Base-by-base conservation (phyloP, 2,888 invertebrate species). In the Ceratothoa steindachneri region DNA sequence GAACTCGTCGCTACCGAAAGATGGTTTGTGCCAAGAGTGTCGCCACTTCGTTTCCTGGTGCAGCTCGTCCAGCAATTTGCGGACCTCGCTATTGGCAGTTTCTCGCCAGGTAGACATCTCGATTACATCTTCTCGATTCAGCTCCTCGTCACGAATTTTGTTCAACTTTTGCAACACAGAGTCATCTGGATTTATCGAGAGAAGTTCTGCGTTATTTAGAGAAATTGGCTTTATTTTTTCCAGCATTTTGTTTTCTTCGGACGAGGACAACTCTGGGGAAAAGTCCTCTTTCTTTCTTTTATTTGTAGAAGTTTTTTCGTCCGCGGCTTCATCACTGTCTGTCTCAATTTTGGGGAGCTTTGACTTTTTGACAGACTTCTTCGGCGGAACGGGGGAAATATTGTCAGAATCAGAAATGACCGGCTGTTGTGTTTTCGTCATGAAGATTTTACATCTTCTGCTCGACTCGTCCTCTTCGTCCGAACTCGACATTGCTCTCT, bases 1-100 rank as follows among this genome's bases (percentile, higher is more conserved):
- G 68, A 78, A 78, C 29, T 75, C 75, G 41, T 78, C 75, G 7
- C 69, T 71, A 24, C 78, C 78, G 70, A 78, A 78, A 30, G 73
- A 65, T 28, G 78, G 75, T 27, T 74, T 78, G 28, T 68, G 71
- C 78, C 78, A 78, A 29, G 60, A 71, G 28, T 78, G 69, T 60
- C 78, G 75, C 52, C 73, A 64, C 12, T 71, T 71, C 9, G 73
- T 52, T 60, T 78, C 78, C 52, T 71, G 75, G 19, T 70, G 67
- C 24, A 75, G 69, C 22, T 55, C 65, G n/a, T 69, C 74, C 2
- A 78, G 73, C 51, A 73, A 71, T 55, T 75, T 73, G 27, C 74
- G 73, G 2, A 78, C 74, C 31, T 78, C 75, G 30, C 22, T 60
- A n/a, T 60, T 73, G 28, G 75, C 72, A 55, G 73, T 73, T 28